Conservation (phyloP, 2,888 invertebrate genomes). For the Aspidiotus rigidus region DNA sequence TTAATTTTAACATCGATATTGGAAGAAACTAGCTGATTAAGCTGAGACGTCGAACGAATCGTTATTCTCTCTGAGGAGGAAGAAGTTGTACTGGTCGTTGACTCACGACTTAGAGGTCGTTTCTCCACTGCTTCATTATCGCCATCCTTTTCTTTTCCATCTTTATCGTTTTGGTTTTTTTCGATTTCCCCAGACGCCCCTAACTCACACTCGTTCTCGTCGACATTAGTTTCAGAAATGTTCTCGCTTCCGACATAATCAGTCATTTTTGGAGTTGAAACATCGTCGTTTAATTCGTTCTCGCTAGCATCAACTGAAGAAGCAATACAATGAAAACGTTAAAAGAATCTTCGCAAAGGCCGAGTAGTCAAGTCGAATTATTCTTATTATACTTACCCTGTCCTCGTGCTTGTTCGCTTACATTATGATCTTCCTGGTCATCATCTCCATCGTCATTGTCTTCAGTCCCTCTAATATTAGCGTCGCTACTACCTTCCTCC, state of each 20-base stretch:
- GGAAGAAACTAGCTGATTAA: conserved; percentile 11
- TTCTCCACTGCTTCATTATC: conserved; percentile 20
- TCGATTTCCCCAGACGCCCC: not conserved
- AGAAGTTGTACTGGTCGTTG: conserved; percentile 13
- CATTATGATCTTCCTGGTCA: conserved; percentile 1
- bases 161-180: conserved; percentile 1
- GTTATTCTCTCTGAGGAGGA: conserved; percentile 16
- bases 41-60: conserved; percentile 21
- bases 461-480: not conserved
- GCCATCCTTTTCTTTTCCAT: not conserved
- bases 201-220: conserved; percentile 2
- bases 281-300: no score
- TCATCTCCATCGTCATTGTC: not conserved
- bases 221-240: not conserved
- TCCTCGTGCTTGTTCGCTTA: no score
- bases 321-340: no score
- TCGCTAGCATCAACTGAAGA: no score
- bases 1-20: not conserved
- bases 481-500: conserved; percentile 8
- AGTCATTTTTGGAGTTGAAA: no score
- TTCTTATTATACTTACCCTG: no score
- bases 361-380: no score
- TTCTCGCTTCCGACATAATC: no score
- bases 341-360: no score
- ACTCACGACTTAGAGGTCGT: conserved; percentile 21